Percentiles rank a stretch among this genome's conserved stretches.
These are phyloP conservation scores for Dryobotodes eremita DNA, from an alignment of 2,888 invertebrate genomes.

Conservation along the genomic window DNA sequence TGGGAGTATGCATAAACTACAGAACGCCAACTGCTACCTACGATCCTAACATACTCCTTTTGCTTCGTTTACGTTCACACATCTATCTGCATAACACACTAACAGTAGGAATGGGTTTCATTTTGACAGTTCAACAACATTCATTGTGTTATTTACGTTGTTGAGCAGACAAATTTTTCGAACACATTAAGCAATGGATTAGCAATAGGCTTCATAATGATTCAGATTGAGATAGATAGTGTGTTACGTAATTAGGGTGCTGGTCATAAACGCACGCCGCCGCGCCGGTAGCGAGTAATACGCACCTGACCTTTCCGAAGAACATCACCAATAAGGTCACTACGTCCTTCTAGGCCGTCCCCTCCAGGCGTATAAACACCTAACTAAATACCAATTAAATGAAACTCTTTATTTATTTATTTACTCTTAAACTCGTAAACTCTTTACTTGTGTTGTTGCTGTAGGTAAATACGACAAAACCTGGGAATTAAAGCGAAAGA, in stretches of 20 bases:
- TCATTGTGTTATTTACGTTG: too few species aligned
- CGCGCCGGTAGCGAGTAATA: background rate
- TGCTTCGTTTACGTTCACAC: background rate
- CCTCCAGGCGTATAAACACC: background rate
- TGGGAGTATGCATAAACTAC: background rate
- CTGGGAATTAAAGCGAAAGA: background rate
- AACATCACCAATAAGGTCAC: background rate
- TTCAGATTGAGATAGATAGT: too few species aligned
- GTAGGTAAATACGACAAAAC: background rate
- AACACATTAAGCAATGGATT: too few species aligned
- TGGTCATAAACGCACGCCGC: background rate
- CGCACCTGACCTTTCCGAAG: background rate
- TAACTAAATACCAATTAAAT: background rate
- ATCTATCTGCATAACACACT: too few species aligned
- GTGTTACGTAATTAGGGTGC: too few species aligned
- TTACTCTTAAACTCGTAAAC: too few species aligned
- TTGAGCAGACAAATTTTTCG: too few species aligned
- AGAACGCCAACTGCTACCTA: background rate
- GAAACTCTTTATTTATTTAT: conserved; percentile 42
- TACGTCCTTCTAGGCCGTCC: background rate
- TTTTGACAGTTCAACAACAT: too few species aligned
- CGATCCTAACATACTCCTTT: background rate
- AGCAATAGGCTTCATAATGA: too few species aligned
- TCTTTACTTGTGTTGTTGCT: conserved; percentile 24
- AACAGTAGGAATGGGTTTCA: too few species aligned